Evolutionary conservation across 2,113 vertebrate species (phyloP), one percentile per base, ranked within the genome.

Genomic region (Aptenodytes patagonicus): DNA sequence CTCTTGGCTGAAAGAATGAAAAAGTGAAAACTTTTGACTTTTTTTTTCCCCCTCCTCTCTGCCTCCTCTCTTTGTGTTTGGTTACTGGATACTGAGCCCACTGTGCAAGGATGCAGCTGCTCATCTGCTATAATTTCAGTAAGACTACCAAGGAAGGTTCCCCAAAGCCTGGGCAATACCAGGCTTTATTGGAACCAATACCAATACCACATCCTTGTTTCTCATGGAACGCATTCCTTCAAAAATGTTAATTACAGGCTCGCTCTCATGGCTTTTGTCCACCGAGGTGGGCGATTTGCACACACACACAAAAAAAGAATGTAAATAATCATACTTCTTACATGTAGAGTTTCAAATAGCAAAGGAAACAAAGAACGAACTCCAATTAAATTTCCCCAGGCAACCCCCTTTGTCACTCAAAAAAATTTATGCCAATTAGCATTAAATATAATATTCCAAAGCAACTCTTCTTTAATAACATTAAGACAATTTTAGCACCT

Each of bases 71-170:
- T 54, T 69, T 28, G 15, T 17, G 28, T 57, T 70, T 83, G 19
- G 26, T 29, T 36, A 15, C 47, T 26, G 62, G 17, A 57, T 40
- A 15, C 31, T 2, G 34, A 83, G 31, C 8, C 51, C 0, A 0
- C 71, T 22, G 32, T 26, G 47, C 46, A 38, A 42, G 11, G 61
- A n/a, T 2, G 26, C 10, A 66, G 42, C 20, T 71, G 57, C 46
- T 93, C 15, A 0, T 32, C 55, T 46, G 71, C 71, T 68, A 1
- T 10, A 14, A 38, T 76, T 52, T 49, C 58, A 40, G n/a, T 10
- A 16, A 24, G 19, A 24, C 17, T 32, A 22, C 42, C 47, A 46
- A 58, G 18, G 64, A 16, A 55, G 47, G 32, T 13, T 69, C 64
- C 54, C 58, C 46, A 87, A 72, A 58, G 11, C 16, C 42, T 40